Base-by-base conservation (phyloP, 2,888 invertebrate genomes). In the Morpho achilles region DNA sequence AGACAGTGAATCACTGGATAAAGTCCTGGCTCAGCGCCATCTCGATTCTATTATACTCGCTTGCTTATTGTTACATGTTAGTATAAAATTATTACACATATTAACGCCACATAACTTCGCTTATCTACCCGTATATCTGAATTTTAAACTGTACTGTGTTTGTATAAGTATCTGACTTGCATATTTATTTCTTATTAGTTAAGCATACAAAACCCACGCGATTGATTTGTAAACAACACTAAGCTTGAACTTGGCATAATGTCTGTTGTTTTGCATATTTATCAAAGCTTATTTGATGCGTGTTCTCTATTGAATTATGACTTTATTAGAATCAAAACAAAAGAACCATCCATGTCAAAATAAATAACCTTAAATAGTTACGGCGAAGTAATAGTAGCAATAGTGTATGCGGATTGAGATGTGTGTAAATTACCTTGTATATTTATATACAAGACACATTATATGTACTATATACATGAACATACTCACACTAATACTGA, bases 1-100 rank as follows among this genome's bases (percentile, higher is more conserved):
- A 56, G 50, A 62, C 59, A 46, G 56, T 68, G 67, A 68, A 62
- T 66, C 67, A 67, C 56, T 51, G 62, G 60, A 65, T 65, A 64
- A 64, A 54, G 42, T 50, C 50, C 63, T 68, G 68, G 69, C 69
- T 41, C 49, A 16, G 51, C 57, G 65, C 67, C 68, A 68, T 65
- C 51, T 61, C 60, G 57, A 56, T 62, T 66, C 61, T 60, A 62
- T 65, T 63, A 66, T 64, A 58, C 52, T 51, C 60, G 58, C 64
- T 64, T 61, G 60, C 63, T 63, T 63, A 53, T 56, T 58, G 59
- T 57, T 50, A 10, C 50, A 22, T 46, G 61, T 65, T 64, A 64
- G 61, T 61, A 64, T 67, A 62, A 65, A 67, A 62, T 67, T 64
- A 67, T 68, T 66, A 62, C 59, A 45, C 47, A 48, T 60, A 60